Evolutionary conservation across 2,113 vertebrate genomes (phyloP), one percentile per base, ranked within the genome.

Genomic region (Clinocottus analis): DNA sequence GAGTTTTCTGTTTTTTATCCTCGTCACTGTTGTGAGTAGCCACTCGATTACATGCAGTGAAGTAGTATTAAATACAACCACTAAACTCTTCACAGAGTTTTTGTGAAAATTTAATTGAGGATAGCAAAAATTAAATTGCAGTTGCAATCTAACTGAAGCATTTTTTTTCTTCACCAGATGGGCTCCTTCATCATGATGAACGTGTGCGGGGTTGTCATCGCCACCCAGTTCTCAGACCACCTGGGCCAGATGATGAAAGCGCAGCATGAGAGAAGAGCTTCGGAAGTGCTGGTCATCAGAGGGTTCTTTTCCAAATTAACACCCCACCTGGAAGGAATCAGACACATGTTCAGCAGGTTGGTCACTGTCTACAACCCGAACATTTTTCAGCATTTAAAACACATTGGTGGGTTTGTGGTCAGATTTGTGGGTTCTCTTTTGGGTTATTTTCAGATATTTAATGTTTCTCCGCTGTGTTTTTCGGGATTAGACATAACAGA

Each of bases 181-280:
- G 79, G 64, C 63, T 47, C 69, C 29, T 73, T 73, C 6, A 21
- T 78, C 37, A 56, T 78, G 31, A 59, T 79, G 49, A 79, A 84
- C 12, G 37, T 75, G 5, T 85, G 51, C 3, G 79, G 59, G 0
- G 73, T 78, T 25, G 37, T 74, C 70, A 78, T 85, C 9, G 59
- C 41, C 65, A 60, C 41, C 27, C 59, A 77, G 25, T 85, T 81
- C 65, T 74, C 58, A 0, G 69, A 85, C 21, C 49, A 21, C 13
- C 43, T 65, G 2, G 8, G 4, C 1, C 7, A 1, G 47, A 51
- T n/a, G 12, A 11, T 1, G 10, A 9, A 2, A 39, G 12, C 11
- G 9, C 11, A 12, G 37, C 11, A 39, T 2, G 11, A 43, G 1
- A 43, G 41, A 14, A 16, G 9, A 31, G 14, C 41, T 1, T 6